These are phyloP conservation scores for Gallinago paraguaiae DNA, from an alignment of 2,113 vertebrate species.

Conservation along the genomic window DNA sequence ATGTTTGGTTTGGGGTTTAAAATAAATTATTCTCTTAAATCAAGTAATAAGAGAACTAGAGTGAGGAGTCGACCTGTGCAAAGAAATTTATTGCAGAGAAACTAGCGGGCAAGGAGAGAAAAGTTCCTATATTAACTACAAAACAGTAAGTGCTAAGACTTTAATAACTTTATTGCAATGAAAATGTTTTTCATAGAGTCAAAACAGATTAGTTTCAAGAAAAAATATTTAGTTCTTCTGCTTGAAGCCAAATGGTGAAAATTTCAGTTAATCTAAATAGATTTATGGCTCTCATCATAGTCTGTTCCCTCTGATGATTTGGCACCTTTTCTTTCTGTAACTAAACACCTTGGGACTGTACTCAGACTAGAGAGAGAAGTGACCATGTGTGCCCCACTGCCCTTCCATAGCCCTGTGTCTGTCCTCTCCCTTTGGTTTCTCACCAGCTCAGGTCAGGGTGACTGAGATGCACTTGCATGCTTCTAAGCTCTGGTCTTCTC, in stretches of 20 bases:
- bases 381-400: accelerated
- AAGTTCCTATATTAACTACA: constrained; percentile 46
- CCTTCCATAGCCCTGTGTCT: neutral
- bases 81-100: constrained; percentile 51
- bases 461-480: accelerated
- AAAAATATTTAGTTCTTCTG: constrained; percentile 58
- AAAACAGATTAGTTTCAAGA: constrained; percentile 61
- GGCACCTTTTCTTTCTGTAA: constrained; percentile 15
- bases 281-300: constrained; percentile 46
- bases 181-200: constrained; percentile 65
- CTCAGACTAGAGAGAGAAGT: neutral
- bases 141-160: constrained; percentile 69
- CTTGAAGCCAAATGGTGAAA: constrained; percentile 45
- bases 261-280: constrained; percentile 55
- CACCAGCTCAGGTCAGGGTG: neutral
- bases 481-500: neutral
- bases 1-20: constrained; percentile 57
- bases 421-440: neutral
- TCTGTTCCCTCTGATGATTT: constrained; percentile 25
- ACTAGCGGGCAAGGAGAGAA: neutral
- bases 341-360: neutral
- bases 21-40: constrained; percentile 63
- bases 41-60: constrained; percentile 60
- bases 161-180: constrained; percentile 66
- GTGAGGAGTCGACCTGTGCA: constrained; percentile 7